phyloP scores from a whole-genome alignment of 2,113 vertebrate genomes.

The Furnarius figulus region DNA sequence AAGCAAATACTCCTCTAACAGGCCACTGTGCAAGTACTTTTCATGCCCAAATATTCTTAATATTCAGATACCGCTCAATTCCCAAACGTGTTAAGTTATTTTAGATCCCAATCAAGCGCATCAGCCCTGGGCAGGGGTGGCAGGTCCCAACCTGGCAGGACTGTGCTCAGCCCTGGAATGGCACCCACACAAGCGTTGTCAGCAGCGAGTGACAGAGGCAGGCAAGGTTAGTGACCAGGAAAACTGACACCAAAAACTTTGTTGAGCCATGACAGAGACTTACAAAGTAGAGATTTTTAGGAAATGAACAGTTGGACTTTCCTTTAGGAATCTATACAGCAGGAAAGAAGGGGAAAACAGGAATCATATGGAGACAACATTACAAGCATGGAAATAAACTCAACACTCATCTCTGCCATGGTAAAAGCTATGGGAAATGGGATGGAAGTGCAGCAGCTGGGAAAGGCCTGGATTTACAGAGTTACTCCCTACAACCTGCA shows the following conservation, averaged over 20 bases:
- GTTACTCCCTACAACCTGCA: neutral
- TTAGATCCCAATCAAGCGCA: neutral
- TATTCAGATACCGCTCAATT: neutral
- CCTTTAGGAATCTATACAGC: slow-evolving; percentile 95
- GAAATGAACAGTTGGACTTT: slow-evolving; percentile 87
- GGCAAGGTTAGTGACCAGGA: slow-evolving; percentile 72
- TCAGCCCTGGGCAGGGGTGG: neutral
- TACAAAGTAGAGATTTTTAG: slow-evolving; percentile 93
- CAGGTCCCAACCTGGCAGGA: neutral
- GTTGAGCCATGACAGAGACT: slow-evolving; percentile 79
- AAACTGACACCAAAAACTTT: slow-evolving; percentile 58
- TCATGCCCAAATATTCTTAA: slow-evolving; percentile 26
- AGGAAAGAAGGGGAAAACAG: slow-evolving; percentile 82
- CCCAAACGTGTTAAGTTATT: neutral
- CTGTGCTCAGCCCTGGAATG: slow-evolving; percentile 20
- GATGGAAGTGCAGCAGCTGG: neutral
- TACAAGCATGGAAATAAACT: slow-evolving; percentile 61
- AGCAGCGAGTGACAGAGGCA: slow-evolving; percentile 61
- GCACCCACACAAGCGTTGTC: slow-evolving; percentile 54
- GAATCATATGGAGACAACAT: slow-evolving; percentile 74
- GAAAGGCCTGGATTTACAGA: neutral
- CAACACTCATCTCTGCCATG: neutral
- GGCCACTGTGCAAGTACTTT: neutral
- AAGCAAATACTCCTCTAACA: slow-evolving; percentile 25
- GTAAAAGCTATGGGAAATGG: neutral